phyloP scores from a whole-genome alignment of 2,888 invertebrate species.

The Ditula angustiorana region DNA sequence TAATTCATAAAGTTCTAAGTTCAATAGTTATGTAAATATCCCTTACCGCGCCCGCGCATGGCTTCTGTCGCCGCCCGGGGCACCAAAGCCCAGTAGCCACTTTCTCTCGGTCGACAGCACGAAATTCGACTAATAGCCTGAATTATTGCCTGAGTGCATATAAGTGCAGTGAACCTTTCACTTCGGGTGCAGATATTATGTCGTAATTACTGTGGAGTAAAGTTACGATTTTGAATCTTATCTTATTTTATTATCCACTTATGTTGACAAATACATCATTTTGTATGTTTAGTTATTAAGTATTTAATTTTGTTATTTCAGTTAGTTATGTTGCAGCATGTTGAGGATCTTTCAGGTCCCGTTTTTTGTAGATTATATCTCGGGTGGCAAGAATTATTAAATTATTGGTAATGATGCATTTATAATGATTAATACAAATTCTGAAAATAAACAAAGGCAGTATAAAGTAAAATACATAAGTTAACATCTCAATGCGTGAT shows the following conservation, averaged over 20 bases:
- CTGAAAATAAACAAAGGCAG: too few species aligned
- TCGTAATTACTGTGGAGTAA: conserved; percentile 17
- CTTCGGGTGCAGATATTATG: conserved; percentile 39
- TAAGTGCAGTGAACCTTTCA: conserved; percentile 62
- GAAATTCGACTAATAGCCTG: conserved; percentile 83
- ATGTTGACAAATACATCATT: too few species aligned
- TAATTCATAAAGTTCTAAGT: not conserved
- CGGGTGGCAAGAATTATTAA: too few species aligned
- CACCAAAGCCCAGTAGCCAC: conserved; percentile 82
- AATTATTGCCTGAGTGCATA: conserved; percentile 67
- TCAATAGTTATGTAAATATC: conserved; percentile 13
- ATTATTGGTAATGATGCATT: too few species aligned
- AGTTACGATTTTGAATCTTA: not conserved
- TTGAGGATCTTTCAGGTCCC: too few species aligned
- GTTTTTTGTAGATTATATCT: too few species aligned
- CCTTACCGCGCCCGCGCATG: conserved; percentile 39
- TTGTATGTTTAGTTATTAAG: too few species aligned
- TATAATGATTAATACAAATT: too few species aligned
- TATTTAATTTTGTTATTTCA: too few species aligned
- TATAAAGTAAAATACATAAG: not conserved
- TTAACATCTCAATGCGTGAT: too few species aligned
- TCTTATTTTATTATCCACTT: too few species aligned
- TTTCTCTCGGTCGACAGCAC: conserved; percentile 80
- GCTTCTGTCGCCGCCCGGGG: conserved; percentile 47
- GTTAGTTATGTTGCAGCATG: too few species aligned